Evolutionary conservation across 1,140 invertebrate species (phyloP), one percentile per base, ranked within the genome.

Genomic region (Nephila pilipes): DNA sequence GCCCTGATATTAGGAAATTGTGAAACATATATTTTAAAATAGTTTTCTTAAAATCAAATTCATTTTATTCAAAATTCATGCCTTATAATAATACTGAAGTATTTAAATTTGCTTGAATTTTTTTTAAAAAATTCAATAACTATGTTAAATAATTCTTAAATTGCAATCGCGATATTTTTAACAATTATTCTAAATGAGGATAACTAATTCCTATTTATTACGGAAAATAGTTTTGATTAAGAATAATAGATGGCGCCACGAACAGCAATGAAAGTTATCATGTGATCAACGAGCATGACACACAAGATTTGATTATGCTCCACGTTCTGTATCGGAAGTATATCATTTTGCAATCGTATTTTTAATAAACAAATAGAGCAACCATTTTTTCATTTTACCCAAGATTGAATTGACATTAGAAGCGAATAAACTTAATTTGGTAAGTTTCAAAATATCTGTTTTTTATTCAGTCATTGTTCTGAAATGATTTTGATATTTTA

Each of bases 221-320:
- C n/a, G 20, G 58, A 29, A 29, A 69, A 29, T 69, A 32, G 63
- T 69, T 69, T 69, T 5, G 8, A 32, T 10, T 12, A 32, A 3
- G 2, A 54, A n/a, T 0, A 16, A 14, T 55, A 83, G 81, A 83
- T 83, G 81, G 81, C 81, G 46, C 36, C 12, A 55, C 5, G 0
- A 83, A 1, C 6, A 4, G 4, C 5, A 2, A 20, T 18, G 18
- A 32, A 18, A 3, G 16, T 1, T 2, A 20, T 83, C 81, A 83
- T 57, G 46, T 83, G 81, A 55, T 83, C 81, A 55, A 75, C 12
- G 14, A 75, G 29, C 25, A 83, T 83, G 81, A 83, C 81, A 83
- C 54, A 55, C 55, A 29, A 22, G 55, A 25, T 83, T 83, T 83
- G 25, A n/a, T 25, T 16, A 4, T 18, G 2, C 36, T 75, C 69